Percentiles rank a stretch among this genome's conserved stretches.
These are phyloP conservation scores for Macroramphosus scolopax DNA, from an alignment of 2,797 vertebrate species.

Conservation along the genomic window DNA sequence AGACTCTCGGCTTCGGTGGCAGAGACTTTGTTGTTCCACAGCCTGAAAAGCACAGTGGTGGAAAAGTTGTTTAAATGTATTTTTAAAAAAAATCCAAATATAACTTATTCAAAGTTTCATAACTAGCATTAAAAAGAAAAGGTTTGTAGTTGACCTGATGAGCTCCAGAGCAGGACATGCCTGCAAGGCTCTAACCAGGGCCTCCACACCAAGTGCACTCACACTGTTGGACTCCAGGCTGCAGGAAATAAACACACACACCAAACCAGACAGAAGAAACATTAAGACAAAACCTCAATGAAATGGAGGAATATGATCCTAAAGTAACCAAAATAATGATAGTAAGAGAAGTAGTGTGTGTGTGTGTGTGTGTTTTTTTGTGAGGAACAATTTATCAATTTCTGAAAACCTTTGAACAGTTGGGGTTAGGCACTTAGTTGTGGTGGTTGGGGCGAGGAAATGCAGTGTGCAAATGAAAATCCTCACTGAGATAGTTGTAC, in stretches of 20 bases:
- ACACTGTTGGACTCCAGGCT: constrained; percentile 88
- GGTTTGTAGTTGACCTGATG: constrained; percentile 80
- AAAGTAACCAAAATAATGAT: too few species aligned
- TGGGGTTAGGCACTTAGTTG: too few species aligned
- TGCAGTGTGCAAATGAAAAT: too few species aligned
- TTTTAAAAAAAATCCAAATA: constrained; percentile 1
- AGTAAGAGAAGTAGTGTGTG: background rate
- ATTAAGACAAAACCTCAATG: too few species aligned
- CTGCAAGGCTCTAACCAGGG: constrained; percentile 70
- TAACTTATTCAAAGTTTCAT: background rate
- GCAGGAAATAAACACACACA: constrained; percentile 8
- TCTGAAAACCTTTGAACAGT: too few species aligned
- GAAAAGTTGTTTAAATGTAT: background rate
- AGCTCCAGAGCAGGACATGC: constrained; percentile 73
- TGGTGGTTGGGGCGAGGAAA: too few species aligned
- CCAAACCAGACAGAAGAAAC: too few species aligned
- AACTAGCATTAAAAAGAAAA: too few species aligned
- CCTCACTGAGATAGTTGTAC: too few species aligned
- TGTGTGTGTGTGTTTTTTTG: too few species aligned
- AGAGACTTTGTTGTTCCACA: constrained; percentile 84
- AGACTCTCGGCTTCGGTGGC: constrained; percentile 46
- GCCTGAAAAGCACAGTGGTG: constrained; percentile 61
- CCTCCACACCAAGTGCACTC: constrained; percentile 71
- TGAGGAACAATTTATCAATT: too few species aligned
- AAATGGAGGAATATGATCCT: too few species aligned